Conservation (phyloP, 2,113 vertebrate species). For the Eulacestoma nigropectus region DNA sequence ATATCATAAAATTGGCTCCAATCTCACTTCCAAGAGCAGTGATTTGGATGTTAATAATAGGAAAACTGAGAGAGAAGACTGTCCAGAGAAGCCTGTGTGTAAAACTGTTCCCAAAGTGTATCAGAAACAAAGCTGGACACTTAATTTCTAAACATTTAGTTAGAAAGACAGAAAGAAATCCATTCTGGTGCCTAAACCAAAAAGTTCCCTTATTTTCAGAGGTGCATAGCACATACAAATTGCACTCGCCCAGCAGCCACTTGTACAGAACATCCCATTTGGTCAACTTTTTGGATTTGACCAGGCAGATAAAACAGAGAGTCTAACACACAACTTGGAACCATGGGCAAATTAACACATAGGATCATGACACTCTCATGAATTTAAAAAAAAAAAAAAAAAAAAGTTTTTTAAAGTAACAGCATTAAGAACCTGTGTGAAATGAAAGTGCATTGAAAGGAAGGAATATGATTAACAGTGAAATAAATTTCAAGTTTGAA, state of each 20-base stretch:
- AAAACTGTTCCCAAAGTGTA: not conserved
- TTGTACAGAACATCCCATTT: not conserved
- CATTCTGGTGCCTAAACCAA: not conserved
- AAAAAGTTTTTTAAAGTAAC: not conserved
- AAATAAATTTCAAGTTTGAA: not conserved
- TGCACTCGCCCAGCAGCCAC: not conserved
- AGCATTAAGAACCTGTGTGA: not conserved
- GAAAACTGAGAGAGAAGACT: not conserved
- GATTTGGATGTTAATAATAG: not conserved
- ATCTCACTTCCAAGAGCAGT: not conserved
- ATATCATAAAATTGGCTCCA: not conserved
- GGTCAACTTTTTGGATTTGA: not conserved
- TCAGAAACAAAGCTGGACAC: not conserved
- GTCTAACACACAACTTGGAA: not conserved
- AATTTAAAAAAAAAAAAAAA: not conserved
- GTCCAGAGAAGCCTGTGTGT: not conserved
- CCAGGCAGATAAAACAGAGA: not conserved
- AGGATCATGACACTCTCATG: not conserved
- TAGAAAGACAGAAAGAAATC: not conserved
- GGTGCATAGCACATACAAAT: not conserved
- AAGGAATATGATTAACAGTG: not conserved
- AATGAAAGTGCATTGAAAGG: not conserved
- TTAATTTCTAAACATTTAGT: no score
- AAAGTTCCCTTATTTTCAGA: not conserved
- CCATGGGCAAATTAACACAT: not conserved